These are phyloP conservation scores for Gopherus evgoodei DNA, from an alignment of 2,113 vertebrate genomes.

Conservation along the genomic window DNA sequence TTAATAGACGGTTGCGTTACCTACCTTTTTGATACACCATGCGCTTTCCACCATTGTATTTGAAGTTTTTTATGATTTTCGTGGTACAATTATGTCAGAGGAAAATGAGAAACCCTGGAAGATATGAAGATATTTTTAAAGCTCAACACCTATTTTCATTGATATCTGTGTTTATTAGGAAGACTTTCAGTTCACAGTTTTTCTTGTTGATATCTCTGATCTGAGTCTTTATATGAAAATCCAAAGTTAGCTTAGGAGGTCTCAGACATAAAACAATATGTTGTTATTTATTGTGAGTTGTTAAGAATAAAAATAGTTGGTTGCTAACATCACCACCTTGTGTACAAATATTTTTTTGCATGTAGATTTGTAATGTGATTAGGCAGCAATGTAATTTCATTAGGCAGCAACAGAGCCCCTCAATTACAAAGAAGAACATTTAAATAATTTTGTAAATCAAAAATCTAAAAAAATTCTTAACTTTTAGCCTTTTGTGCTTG, in stretches of 20 bases:
- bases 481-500: slow-evolving; percentile 26
- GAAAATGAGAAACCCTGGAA: slow-evolving; percentile 56
- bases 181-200: background rate
- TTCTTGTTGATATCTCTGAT: background rate
- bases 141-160: background rate
- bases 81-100: slow-evolving; percentile 36
- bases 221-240: background rate
- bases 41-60: slow-evolving; percentile 46
- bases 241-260: slow-evolving; percentile 24
- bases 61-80: slow-evolving; percentile 43
- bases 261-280: slow-evolving; percentile 42
- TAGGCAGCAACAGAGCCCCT: slow-evolving; percentile 18
- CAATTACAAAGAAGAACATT: slow-evolving; percentile 5
- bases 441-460: slow-evolving; percentile 47
- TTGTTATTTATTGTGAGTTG: slow-evolving; percentile 67
- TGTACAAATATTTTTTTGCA: slow-evolving; percentile 89
- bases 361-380: slow-evolving; percentile 58
- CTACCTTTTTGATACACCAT: slow-evolving; percentile 43
- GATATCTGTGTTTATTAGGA: background rate
- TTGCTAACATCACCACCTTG: slow-evolving; percentile 88
- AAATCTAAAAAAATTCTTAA: slow-evolving; percentile 37
- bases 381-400: slow-evolving; percentile 52
- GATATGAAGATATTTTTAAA: slow-evolving; percentile 36
- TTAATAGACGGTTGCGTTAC: slow-evolving; percentile 66
- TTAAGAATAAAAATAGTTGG: slow-evolving; percentile 68